Conservation (phyloP, 2,113 vertebrate species). For the Ahaetulla prasina region DNA sequence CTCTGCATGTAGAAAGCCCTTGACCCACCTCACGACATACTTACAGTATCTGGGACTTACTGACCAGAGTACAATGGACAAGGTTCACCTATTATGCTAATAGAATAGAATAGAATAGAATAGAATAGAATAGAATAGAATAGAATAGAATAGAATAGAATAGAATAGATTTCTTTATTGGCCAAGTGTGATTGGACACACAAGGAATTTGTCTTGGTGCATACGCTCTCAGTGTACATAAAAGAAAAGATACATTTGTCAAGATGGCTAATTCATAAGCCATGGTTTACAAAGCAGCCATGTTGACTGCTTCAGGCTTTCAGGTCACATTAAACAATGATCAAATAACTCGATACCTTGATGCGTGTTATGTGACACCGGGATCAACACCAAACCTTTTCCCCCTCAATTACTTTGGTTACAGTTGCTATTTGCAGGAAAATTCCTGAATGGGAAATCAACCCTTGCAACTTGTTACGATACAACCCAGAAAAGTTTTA, state of each 20-base stretch:
- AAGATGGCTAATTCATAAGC: no score
- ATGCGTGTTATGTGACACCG: background rate
- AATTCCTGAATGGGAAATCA: background rate
- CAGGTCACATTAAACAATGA: background rate
- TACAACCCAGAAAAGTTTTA: background rate
- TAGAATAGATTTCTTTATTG: no score
- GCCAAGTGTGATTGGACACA: no score
- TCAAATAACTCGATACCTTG: background rate
- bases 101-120: no score
- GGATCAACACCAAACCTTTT: background rate
- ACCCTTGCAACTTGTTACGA: background rate
- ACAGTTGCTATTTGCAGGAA: background rate
- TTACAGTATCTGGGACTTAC: background rate
- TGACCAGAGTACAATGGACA: background rate
- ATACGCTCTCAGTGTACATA: no score
- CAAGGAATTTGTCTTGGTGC: no score
- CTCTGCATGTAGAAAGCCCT: background rate
- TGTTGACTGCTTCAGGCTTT: background rate
- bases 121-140: no score
- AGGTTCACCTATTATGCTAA: background rate
- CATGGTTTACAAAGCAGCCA: background rate
- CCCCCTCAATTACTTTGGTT: background rate
- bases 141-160: no score
- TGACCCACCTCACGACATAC: background rate
- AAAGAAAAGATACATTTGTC: no score